A percentile compares a stretch with the other conserved stretches of the same genome.
These are phyloP conservation scores for Nyleta sp. DNA, from an alignment of 2,888 invertebrate species.

Conservation along the genomic window DNA sequence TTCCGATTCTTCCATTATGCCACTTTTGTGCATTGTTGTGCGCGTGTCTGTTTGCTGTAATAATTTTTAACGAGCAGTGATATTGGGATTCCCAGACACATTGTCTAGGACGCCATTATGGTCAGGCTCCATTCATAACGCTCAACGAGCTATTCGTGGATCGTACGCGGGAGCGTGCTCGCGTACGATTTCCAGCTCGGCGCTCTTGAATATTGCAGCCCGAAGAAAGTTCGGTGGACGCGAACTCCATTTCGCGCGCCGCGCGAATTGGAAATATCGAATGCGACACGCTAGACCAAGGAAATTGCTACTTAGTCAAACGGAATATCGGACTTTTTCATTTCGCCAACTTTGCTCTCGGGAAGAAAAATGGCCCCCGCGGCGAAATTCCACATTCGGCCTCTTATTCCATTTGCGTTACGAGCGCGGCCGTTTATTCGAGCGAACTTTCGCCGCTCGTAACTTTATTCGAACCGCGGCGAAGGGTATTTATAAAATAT, in stretches of 20 bases:
- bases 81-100: conserved; percentile 72
- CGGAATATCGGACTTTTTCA: conserved; percentile 39
- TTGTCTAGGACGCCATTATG: conserved; percentile 65
- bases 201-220: conserved; percentile 64
- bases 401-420: conserved; percentile 29
- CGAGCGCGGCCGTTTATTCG: conserved; percentile 3
- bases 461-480: conserved; percentile 14
- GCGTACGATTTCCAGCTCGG: conserved; percentile 66
- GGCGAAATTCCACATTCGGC: conserved; percentile 24
- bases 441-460: conserved; percentile 3
- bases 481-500: conserved; percentile 25
- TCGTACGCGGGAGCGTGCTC: conserved; percentile 43
- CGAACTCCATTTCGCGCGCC: conserved; percentile 38
- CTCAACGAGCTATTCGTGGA: conserved; percentile 60
- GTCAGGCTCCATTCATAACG: conserved; percentile 61
- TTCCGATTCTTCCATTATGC: conserved; percentile 50
- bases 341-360: conserved; percentile 25
- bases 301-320: conserved; percentile 56
- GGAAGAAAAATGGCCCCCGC: conserved; percentile 32
- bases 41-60: conserved; percentile 65
- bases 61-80: conserved; percentile 72
- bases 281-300: conserved; percentile 44
- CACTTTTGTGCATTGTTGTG: conserved; percentile 48
- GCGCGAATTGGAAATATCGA: conserved; percentile 44
- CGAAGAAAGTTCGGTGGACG: conserved; percentile 54